phyloP scores from a whole-genome alignment of 2,888 invertebrate species.

The Candidula unifasciata region DNA sequence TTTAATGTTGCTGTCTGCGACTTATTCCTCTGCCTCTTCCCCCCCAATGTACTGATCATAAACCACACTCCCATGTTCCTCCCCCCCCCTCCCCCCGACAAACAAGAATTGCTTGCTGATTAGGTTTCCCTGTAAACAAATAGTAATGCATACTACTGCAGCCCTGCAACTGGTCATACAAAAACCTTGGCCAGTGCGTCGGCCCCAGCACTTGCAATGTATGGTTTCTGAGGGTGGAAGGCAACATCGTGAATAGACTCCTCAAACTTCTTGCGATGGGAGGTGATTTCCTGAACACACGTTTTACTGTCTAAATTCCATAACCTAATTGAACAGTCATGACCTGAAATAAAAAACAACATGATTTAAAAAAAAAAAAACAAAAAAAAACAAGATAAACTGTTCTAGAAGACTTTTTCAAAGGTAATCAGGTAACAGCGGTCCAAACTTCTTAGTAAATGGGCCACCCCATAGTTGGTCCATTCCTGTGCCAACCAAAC shows the following conservation, averaged over 20 bases:
- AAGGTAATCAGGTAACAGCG: too few relatives aligned
- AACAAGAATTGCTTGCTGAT: not conserved
- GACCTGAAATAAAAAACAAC: constrained; percentile 78
- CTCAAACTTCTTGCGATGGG: constrained; percentile 99
- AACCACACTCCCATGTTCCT: not conserved
- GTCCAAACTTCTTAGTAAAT: too few relatives aligned
- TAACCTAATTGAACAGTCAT: constrained; percentile 82
- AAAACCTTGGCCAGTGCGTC: constrained; percentile 99
- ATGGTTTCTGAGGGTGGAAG: constrained; percentile 98
- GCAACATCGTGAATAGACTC: constrained; percentile 99
- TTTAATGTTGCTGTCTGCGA: not conserved
- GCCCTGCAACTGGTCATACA: constrained; percentile 70
- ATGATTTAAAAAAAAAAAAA: too few relatives aligned
- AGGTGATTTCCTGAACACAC: constrained; percentile 99
- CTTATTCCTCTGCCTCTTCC: not conserved
- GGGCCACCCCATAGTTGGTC: too few relatives aligned
- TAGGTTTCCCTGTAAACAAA: not conserved
- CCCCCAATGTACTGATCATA: too few relatives aligned
- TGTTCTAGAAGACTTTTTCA: too few relatives aligned
- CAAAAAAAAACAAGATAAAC: too few relatives aligned
- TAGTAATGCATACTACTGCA: not conserved
- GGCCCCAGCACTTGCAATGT: constrained; percentile 98
- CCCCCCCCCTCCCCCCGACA: not conserved
- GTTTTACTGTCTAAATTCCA: constrained; percentile 91
- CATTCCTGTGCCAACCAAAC: too few relatives aligned